A percentile compares a stretch with the other conserved stretches of the same genome.
These are phyloP conservation scores for Crotalus helleri DNA, from an alignment of 2,113 vertebrate species.

Conservation along the genomic window DNA sequence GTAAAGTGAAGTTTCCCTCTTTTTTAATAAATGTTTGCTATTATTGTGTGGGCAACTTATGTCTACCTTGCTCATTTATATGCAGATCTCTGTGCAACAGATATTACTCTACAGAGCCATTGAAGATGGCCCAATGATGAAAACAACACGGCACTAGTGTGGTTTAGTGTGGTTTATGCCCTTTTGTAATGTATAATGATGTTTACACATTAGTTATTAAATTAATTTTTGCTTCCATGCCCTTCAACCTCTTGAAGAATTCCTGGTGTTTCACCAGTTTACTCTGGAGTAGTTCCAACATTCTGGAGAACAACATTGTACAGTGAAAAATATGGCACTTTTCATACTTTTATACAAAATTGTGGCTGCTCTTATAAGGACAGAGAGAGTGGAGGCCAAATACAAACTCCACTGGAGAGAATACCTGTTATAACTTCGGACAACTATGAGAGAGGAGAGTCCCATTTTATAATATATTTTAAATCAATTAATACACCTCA, in stretches of 20 bases:
- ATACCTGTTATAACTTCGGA: neutral
- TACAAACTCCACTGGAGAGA: neutral
- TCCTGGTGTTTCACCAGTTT: neutral
- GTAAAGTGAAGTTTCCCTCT: slow-evolving; percentile 53
- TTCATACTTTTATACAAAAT: neutral
- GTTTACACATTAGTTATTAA: neutral
- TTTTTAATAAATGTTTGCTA: slow-evolving; percentile 30
- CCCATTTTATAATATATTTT: too few relatives aligned
- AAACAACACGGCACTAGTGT: neutral
- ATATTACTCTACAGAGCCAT: neutral
- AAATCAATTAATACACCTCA: too few relatives aligned
- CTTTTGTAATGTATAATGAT: neutral
- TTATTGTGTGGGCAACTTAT: slow-evolving; percentile 38
- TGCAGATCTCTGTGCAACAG: neutral
- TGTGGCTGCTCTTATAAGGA: neutral
- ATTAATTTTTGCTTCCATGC: neutral
- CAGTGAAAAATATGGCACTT: neutral
- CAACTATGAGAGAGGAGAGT: neutral
- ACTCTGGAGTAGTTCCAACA: neutral
- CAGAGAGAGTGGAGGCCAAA: neutral
- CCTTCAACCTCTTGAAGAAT: neutral
- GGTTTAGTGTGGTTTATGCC: neutral
- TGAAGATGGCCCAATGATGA: neutral
- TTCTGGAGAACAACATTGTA: neutral
- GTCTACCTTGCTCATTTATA: slow-evolving; percentile 25